These are phyloP conservation scores for Alcis repandata DNA, from an alignment of 2,888 invertebrate species.

Conservation along the genomic window DNA sequence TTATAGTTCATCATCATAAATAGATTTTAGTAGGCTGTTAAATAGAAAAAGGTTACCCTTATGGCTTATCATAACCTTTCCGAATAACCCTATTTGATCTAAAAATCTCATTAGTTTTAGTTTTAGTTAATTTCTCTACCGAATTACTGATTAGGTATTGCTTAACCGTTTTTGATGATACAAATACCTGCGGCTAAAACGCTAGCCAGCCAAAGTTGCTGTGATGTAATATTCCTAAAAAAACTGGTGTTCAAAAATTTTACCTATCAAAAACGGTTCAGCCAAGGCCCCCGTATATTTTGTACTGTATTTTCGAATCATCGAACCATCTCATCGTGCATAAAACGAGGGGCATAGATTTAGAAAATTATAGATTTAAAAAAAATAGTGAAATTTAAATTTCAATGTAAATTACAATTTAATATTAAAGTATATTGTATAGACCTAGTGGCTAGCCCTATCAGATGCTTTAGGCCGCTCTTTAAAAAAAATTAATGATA, in stretches of 20 bases:
- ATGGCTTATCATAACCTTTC: not conserved
- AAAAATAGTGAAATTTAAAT: not conserved
- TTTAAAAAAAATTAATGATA: no score
- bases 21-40: not conserved
- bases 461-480: no score
- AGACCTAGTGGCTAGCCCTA: no score
- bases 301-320: slow-evolving; percentile 46
- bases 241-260: not conserved
- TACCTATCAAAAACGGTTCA: slow-evolving; percentile 32
- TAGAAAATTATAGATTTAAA: slow-evolving; percentile 26
- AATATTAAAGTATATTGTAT: no score
- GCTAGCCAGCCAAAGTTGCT: not conserved
- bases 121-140: slow-evolving; percentile 16
- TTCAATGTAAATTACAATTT: no score
- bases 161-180: slow-evolving; percentile 27
- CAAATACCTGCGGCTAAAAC: not conserved
- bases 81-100: slow-evolving; percentile 8
- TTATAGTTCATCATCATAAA: not conserved
- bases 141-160: slow-evolving; percentile 8
- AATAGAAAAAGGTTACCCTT: not conserved
- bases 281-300: slow-evolving; percentile 35
- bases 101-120: slow-evolving; percentile 47
- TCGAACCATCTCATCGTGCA: slow-evolving; percentile 53
- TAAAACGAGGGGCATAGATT: slow-evolving; percentile 62
- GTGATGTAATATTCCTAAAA: not conserved